Conservation (phyloP, 2,797 vertebrate genomes). For the Poeciliopsis turneri region DNA sequence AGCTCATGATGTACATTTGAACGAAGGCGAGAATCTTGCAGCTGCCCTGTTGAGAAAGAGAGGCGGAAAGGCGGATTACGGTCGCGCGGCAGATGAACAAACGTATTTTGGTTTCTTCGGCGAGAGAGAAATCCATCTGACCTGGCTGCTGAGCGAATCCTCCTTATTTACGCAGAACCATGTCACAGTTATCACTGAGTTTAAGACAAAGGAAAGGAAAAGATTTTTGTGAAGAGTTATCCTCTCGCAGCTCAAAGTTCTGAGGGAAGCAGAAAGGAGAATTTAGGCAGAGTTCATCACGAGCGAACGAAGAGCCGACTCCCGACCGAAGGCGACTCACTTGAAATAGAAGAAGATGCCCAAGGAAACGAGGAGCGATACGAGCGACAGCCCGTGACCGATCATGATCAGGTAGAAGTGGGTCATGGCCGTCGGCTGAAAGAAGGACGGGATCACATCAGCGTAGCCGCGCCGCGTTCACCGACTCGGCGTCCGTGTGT, state of each 20-base stretch:
- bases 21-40: conserved; percentile 92
- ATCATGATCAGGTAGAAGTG: conserved; percentile 94
- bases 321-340: conserved; percentile 81
- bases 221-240: conserved; percentile 99
- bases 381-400: conserved; percentile 92
- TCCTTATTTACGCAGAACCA: conserved; percentile 86
- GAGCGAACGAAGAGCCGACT: neutral
- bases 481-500: too few relatives aligned
- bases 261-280: conserved; percentile 53
- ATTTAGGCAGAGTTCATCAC: neutral
- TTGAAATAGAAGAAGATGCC: conserved; percentile 97
- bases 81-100: neutral
- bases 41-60: conserved; percentile 79
- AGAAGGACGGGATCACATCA: neutral
- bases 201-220: conserved; percentile 93
- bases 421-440: conserved; percentile 86
- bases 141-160: conserved; percentile 82
- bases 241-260: conserved; percentile 97
- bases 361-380: conserved; percentile 91
- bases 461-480: too few relatives aligned
- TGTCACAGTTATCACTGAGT: conserved; percentile 91
- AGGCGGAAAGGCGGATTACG: too few relatives aligned
- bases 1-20: conserved; percentile 92
- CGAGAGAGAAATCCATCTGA: neutral
- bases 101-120: rapidly evolving